Conservation (phyloP, 2,888 invertebrate genomes). For the Tricholauxania praeusta region DNA sequence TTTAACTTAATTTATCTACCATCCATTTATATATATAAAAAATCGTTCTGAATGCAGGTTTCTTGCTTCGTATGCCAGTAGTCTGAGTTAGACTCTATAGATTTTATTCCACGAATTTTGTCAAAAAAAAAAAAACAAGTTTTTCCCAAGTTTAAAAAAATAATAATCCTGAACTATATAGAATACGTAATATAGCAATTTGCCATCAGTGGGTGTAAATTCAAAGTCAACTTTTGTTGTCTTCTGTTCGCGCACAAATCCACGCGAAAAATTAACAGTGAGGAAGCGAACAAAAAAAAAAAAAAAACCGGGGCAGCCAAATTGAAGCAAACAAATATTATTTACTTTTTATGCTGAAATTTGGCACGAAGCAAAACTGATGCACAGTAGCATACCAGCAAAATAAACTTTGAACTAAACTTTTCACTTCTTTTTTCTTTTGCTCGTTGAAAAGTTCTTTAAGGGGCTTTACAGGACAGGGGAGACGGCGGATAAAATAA, state of each 20-base stretch:
- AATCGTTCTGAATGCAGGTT: no score
- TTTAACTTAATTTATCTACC: no score
- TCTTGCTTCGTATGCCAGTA: no score
- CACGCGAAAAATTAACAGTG: background rate
- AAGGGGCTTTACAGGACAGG: background rate
- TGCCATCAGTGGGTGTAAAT: no score
- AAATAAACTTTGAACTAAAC: constrained; percentile 18
- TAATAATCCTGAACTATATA: no score
- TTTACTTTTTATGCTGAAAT: constrained; percentile 15
- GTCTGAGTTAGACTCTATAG: no score
- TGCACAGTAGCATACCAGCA: background rate
- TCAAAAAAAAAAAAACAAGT: no score
- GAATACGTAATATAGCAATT: no score
- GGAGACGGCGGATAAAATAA: background rate
- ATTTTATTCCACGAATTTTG: no score
- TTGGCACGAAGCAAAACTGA: constrained; percentile 11
- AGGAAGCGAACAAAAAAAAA: background rate
- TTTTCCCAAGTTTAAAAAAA: no score
- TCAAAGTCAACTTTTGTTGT: no score
- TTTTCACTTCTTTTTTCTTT: background rate
- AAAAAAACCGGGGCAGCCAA: background rate
- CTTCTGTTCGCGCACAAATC: background rate
- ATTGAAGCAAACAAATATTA: constrained; percentile 25
- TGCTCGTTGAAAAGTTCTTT: constrained; percentile 9
- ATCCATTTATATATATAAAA: no score